phyloP scores from a whole-genome alignment of 2,113 vertebrate species.

The Otus sunia region DNA sequence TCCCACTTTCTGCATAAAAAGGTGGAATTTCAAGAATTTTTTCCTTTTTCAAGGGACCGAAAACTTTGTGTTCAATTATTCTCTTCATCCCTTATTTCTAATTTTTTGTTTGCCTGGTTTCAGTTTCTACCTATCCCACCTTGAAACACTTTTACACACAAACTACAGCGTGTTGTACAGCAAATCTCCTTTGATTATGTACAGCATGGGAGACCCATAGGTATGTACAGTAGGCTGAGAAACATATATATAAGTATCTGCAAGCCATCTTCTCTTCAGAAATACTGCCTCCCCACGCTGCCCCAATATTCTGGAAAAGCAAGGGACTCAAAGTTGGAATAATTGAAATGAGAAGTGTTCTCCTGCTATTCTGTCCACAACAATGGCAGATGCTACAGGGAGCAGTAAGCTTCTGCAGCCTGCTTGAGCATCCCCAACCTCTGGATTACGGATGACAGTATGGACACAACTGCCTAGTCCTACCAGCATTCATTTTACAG shows the following conservation, averaged over 20 bases:
- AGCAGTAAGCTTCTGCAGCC: neutral
- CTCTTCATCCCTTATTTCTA: neutral
- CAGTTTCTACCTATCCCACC: neutral
- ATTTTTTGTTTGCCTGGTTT: neutral
- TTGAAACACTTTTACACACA: neutral
- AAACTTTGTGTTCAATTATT: neutral
- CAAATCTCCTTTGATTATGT: neutral
- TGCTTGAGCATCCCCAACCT: neutral
- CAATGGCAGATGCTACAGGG: rapidly evolving
- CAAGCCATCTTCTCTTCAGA: neutral
- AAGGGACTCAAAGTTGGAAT: neutral
- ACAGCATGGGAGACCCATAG: neutral
- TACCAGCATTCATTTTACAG: neutral
- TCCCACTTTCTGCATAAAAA: neutral
- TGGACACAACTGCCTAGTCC: neutral
- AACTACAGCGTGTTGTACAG: rapidly evolving
- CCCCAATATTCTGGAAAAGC: neutral
- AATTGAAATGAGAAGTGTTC: neutral
- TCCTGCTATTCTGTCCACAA: rapidly evolving
- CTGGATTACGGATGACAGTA: neutral
- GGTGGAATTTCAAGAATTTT: neutral
- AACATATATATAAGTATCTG: neutral
- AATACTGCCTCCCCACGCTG: neutral
- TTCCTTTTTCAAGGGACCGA: neutral
- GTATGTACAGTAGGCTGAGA: neutral